These are phyloP conservation scores for Caenorhabditis latens DNA, from an alignment of 1,140 invertebrate species.

Conservation along the genomic window DNA sequence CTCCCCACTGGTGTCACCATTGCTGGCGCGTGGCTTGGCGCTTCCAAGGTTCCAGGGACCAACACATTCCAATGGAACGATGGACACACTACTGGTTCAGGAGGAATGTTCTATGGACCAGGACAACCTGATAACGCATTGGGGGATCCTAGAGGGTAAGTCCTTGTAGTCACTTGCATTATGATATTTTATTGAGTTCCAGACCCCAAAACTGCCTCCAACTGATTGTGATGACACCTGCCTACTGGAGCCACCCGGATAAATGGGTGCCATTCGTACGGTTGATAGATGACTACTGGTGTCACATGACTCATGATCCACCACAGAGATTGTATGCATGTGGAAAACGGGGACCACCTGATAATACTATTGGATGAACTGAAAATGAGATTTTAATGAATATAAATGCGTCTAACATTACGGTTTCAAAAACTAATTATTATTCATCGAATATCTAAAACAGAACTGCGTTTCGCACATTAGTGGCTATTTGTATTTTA, in stretches of 20 bases:
- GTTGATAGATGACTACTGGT: not conserved
- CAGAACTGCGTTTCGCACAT: too few relatives aligned
- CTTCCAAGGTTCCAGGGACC: not conserved
- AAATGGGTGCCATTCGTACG: not conserved
- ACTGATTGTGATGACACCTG: not conserved
- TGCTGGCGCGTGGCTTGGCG: not conserved
- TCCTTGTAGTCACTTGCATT: too few relatives aligned
- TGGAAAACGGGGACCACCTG: not conserved
- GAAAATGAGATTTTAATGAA: too few relatives aligned
- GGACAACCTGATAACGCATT: not conserved
- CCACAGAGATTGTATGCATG: constrained; percentile 3
- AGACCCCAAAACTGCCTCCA: not conserved
- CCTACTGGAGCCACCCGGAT: not conserved
- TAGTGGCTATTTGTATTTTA: too few relatives aligned
- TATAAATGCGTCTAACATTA: too few relatives aligned
- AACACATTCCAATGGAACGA: not conserved
- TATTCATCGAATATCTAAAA: too few relatives aligned
- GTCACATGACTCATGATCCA: not conserved
- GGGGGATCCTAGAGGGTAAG: not conserved
- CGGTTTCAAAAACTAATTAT: too few relatives aligned
- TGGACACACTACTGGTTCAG: not conserved
- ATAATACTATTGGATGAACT: not conserved
- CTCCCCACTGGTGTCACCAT: not conserved
- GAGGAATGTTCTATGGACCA: not conserved
- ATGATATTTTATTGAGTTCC: not conserved